Base-by-base conservation (phyloP, 2,888 invertebrate genomes). In the Eupeodes luniger region DNA sequence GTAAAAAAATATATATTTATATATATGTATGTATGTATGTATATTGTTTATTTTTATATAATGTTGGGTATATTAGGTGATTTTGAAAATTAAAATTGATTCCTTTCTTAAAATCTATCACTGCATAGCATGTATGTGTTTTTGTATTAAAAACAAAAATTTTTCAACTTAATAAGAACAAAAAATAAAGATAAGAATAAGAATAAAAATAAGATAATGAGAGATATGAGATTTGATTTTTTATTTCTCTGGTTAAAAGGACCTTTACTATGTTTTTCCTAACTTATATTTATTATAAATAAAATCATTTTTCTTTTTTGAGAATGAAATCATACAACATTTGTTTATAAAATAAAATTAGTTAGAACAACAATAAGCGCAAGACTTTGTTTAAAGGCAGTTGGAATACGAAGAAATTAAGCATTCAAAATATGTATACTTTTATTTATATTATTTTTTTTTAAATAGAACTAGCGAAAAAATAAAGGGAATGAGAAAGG, bases 1-100 rank as follows among this genome's bases (percentile, higher is more conserved):
- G 88, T 88, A 88, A 78, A 88, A 88, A 88, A 88, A 88, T 85
- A 88, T 88, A 85, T 88, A 57, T 88, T 75, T 81, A 64, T 76
- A 55, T 72, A 75, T 57, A 44, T 47, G 64, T 57, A 2, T n/a
- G n/a, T 76, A 44, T 64, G 19, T 64, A 44, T 47, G 19, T 44
- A 47, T 66, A 49, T 49, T 66, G 27, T 66, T 47, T 77, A n/a
- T 55, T 27, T 47, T 5, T 57, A 9, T 62, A 59, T 40, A 40
- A 40, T 76, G 69, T 81, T 2, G 64, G 44, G 55, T 72, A 27
- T 70, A 4, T 57, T 34, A 57, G 40, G 55, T 61, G 19, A 34
- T 75, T 75, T 69, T 69, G 59, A 74, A 76, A 75, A 66, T 36
- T 59, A 49, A 81, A 85, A 82, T 55, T 81, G 49, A 69, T 75